Evolutionary conservation across 2,888 invertebrate genomes (phyloP), one percentile per base, ranked within the genome.

Genomic region (Acrobasis consociella): DNA sequence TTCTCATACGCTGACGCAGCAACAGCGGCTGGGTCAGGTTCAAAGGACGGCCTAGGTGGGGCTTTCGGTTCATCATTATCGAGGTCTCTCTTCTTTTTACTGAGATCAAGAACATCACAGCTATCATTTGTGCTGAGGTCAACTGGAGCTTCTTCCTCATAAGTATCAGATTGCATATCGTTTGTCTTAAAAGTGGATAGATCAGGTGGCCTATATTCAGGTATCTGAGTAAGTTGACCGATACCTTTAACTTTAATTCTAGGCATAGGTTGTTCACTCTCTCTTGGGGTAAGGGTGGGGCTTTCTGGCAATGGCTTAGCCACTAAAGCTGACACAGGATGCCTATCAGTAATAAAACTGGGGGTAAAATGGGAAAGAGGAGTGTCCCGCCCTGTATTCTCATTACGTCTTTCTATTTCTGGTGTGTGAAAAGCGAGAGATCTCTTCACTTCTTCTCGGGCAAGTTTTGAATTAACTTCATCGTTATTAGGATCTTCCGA

Each of bases 401-500:
- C 92, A 65, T 76, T 83, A 52, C 92, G 84, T 65, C 91, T 85
- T 64, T 93, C 93, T 11, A 82, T 76, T 67, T 94, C 94, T 37
- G 93, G 93, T 0, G 93, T 93, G 52, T 91, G 93, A 75, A 93
- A 94, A 51, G 93, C 84, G 10, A 93, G 86, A 10, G 94, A 88
- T 70, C 94, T 90, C 69, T 94, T 94, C 0, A 93, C 90, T 69
- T 94, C 94, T 65, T 93, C 94, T 52, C 93, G 82, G 51, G 89
- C 86, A 9, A 92, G 78, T 82, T 94, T 94, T 2, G 90, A 86
- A 69, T 93, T 94, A 0, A 94, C 89, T 73, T 96, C 96, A 69
- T 96, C 96, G 74, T 96, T 96, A 58, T 96, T 96, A 0, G 96
- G 96, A 77, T 97, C 97, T 87, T 97, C 97, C 1, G 96, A 96